A percentile compares a stretch with the other conserved stretches of the same genome.
phyloP scores from a whole-genome alignment of 2,888 invertebrate species.

The Atethmia centrago region DNA sequence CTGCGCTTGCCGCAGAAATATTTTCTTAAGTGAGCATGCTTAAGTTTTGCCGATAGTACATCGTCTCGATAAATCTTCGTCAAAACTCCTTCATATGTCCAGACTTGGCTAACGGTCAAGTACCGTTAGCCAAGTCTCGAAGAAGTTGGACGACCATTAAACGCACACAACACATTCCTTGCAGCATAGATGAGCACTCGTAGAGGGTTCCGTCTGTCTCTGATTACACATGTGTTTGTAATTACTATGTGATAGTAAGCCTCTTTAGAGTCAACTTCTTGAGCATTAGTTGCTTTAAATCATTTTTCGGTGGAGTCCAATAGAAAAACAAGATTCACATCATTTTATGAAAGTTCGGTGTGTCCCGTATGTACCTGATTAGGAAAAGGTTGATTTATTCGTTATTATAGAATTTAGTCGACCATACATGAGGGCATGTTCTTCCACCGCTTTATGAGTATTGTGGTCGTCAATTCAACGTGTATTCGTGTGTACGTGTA shows the following conservation, averaged over 20 bases:
- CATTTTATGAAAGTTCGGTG: background rate
- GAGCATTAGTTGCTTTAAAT: background rate
- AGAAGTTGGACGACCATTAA: slow-evolving; percentile 55
- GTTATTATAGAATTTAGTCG: background rate
- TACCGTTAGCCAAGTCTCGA: slow-evolving; percentile 48
- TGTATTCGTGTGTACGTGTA: too few species aligned
- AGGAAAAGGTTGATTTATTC: background rate
- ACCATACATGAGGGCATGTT: background rate
- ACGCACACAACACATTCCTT: slow-evolving; percentile 51
- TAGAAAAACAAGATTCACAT: background rate
- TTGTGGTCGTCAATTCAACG: background rate
- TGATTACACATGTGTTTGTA: slow-evolving; percentile 70
- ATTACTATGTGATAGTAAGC: slow-evolving; percentile 58
- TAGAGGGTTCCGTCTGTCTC: slow-evolving; percentile 61
- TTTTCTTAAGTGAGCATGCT: too few species aligned
- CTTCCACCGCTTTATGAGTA: background rate
- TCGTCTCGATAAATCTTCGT: slow-evolving; percentile 42
- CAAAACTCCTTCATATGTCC: slow-evolving; percentile 34
- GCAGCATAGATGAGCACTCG: slow-evolving; percentile 32
- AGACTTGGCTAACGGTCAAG: too few species aligned
- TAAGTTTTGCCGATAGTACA: too few species aligned
- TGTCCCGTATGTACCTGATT: background rate
- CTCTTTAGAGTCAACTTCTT: slow-evolving; percentile 10
- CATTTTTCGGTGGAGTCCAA: background rate
- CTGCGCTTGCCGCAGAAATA: too few species aligned